A percentile compares a stretch with the other conserved stretches of the same genome.
Evolutionary conservation across 23 tunicate species (phyloP).

Genomic region (Corella eumyota): DNA sequence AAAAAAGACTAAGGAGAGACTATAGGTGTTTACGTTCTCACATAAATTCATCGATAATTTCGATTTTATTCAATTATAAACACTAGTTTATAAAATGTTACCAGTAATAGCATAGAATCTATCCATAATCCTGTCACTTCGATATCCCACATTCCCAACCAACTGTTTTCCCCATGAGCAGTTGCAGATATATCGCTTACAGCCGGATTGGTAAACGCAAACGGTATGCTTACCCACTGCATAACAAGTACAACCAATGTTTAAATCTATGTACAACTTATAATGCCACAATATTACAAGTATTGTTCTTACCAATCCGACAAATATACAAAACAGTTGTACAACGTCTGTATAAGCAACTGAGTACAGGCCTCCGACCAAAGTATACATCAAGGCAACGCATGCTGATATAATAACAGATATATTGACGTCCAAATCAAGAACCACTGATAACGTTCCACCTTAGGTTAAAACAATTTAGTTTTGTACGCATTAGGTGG

Average conservation of each 20-base stretch:
- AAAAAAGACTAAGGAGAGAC: too few relatives aligned
- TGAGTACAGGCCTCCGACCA: slow-evolving; percentile 82
- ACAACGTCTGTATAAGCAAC: slow-evolving; percentile 91
- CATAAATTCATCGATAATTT: too few relatives aligned
- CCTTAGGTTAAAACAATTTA: slow-evolving; percentile 8
- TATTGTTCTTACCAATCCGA: slow-evolving; percentile 52
- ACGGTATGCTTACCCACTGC: slow-evolving; percentile 79
- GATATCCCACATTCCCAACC: slow-evolving; percentile 45
- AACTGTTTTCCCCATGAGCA: slow-evolving; percentile 13
- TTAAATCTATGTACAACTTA: background rate
- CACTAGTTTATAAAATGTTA: too few relatives aligned
- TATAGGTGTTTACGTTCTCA: too few relatives aligned
- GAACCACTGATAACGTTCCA: slow-evolving; percentile 53
- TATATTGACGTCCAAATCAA: slow-evolving; percentile 30
- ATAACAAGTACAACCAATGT: background rate
- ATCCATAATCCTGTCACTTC: slow-evolving; percentile 30
- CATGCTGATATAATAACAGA: slow-evolving; percentile 71
- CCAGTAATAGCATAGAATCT: slow-evolving; percentile 32
- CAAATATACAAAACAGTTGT: slow-evolving; percentile 59
- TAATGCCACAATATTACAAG: too few relatives aligned
- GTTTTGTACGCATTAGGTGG: background rate
- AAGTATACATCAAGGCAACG: slow-evolving; percentile 64
- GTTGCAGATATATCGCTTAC: slow-evolving; percentile 30
- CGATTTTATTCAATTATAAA: too few relatives aligned
- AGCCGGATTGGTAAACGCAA: slow-evolving; percentile 57